phyloP scores from a whole-genome alignment of 2,797 vertebrate genomes.

The Loriculus beryllinus region DNA sequence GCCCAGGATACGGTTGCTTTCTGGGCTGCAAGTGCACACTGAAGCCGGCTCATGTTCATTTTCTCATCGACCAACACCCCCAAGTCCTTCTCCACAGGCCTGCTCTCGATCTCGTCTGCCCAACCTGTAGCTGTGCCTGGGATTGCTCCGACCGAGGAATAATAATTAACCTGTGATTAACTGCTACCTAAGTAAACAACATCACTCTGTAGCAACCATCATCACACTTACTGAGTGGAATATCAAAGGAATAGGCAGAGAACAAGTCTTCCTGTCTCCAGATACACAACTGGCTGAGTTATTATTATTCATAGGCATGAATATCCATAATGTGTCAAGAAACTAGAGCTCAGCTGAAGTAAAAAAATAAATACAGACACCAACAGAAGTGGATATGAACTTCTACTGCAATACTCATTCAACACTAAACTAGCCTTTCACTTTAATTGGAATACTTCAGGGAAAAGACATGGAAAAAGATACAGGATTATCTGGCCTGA shows the following conservation, averaged over 20 bases:
- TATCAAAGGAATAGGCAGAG: background rate
- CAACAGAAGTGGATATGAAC: background rate
- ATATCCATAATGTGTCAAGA: background rate
- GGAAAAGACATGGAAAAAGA: background rate
- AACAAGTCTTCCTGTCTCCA: background rate
- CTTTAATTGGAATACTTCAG: background rate
- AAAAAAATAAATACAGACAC: background rate
- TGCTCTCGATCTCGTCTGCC: too few relatives aligned
- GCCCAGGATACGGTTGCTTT: too few relatives aligned
- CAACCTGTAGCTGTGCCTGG: too few relatives aligned
- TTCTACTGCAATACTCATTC: background rate
- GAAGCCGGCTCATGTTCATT: too few relatives aligned
- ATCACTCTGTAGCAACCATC: background rate
- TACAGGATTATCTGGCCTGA: background rate
- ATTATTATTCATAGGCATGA: background rate
- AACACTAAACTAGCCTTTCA: background rate
- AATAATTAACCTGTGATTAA: background rate
- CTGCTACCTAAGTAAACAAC: background rate
- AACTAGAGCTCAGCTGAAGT: background rate
- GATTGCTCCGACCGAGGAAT: too few relatives aligned
- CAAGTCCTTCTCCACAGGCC: too few relatives aligned
- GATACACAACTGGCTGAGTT: background rate
- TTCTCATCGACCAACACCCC: too few relatives aligned
- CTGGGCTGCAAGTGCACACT: too few relatives aligned
- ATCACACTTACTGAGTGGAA: background rate